Evolutionary conservation across 2,888 invertebrate genomes (phyloP), one percentile per base, ranked within the genome.

Genomic region (Drosophila histrio): DNA sequence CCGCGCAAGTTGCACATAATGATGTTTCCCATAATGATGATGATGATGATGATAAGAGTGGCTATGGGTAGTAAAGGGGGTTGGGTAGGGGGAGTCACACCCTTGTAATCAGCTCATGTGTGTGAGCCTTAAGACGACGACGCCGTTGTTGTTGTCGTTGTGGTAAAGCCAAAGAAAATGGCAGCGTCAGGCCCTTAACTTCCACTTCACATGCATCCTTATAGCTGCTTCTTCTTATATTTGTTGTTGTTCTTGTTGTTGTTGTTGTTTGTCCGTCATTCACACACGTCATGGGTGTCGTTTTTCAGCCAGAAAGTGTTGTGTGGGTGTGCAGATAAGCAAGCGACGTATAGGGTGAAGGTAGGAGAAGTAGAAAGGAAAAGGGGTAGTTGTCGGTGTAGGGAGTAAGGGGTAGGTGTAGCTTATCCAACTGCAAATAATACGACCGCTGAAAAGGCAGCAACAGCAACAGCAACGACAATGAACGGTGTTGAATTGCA

Each of bases 201-300:
- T 64, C 62, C 76, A 78, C 78, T 65, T 77, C 53, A 57, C 65
- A 78, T 68, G 79, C 79, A 79, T 85, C 79, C 85, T 81, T 79
- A 81, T 61, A 66, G 82, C 73, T 79, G 74, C 58, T 38, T 26
- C 30, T 21, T n/a, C 61, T 68, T 11, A 17, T 26, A 46, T 13
- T 38, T 36, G 26, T 11, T 39, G 15, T 47, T 49, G 28, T 15
- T 49, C 17, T 13, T 26, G 36, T n/a, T 60, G 50, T 8, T 30
- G 41, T 49, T 65, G 57, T 26, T 52, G 56, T 38, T 59, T n/a
- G n/a, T n/a, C n/a, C n/a, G 58, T 30, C 63, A 32, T 7, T 38
- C 54, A 57, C 73, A 75, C 56, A 65, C 59, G 76, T 67, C 63
- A 58, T 61, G 61, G 65, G 76, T 75, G 71, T 75, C 76, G 61